Conservation (phyloP, 2,888 invertebrate species). For the Cybosia mesomella region DNA sequence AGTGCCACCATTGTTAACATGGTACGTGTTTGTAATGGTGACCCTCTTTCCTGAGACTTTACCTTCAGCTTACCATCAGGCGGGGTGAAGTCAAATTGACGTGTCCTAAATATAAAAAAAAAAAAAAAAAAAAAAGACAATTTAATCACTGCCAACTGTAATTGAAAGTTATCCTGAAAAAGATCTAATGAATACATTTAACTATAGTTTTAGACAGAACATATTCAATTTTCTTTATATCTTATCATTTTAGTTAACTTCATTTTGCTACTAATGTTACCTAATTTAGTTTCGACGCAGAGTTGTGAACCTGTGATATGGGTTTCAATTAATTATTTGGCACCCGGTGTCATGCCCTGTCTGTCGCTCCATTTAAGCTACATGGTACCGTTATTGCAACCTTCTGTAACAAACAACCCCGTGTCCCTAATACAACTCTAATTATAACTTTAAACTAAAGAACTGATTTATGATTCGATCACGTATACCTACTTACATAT, state of each 20-base stretch:
- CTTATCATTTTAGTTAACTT: too few relatives aligned
- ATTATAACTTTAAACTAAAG: conserved; percentile 53
- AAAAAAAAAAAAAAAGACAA: too few relatives aligned
- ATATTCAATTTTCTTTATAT: not conserved
- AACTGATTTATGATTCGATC: conserved; percentile 29
- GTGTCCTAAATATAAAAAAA: too few relatives aligned
- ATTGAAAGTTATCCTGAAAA: not conserved
- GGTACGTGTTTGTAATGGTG: too few relatives aligned
- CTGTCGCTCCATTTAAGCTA: conserved; percentile 34
- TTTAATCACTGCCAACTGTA: not conserved
- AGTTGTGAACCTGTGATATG: conserved; percentile 29
- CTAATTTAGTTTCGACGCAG: conserved; percentile 7
- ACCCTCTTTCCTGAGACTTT: too few relatives aligned
- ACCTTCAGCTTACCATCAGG: too few relatives aligned
- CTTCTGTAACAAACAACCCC: conserved; percentile 33
- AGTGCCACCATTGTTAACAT: too few relatives aligned
- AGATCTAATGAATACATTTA: not conserved
- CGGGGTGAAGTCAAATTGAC: too few relatives aligned
- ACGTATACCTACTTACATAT: conserved; percentile 34
- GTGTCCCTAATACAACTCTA: conserved; percentile 38
- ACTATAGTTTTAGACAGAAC: not conserved
- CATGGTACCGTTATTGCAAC: conserved; percentile 38
- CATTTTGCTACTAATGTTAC: not conserved
- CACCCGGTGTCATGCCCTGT: conserved; percentile 31
- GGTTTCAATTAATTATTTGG: conserved; percentile 43